Evolutionary conservation across 2,888 invertebrate species (phyloP).

Genomic region (Adelognathus sp.): DNA sequence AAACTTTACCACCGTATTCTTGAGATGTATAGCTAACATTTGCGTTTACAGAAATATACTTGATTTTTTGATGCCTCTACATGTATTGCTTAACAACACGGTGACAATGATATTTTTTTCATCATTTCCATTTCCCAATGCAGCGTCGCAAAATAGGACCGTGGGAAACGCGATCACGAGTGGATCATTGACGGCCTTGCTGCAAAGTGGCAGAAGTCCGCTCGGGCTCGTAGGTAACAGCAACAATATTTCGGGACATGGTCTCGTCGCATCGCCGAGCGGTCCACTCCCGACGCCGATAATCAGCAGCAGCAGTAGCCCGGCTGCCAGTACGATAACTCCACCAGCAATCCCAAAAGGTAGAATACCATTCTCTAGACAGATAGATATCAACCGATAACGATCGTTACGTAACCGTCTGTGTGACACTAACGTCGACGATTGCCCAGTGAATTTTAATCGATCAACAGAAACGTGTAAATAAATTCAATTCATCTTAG

Average conservation of each 20-base stretch:
- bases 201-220: slow-evolving; percentile 71
- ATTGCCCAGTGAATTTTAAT: not conserved
- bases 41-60: too few relatives aligned
- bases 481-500: slow-evolving; percentile 53
- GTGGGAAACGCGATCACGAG: slow-evolving; percentile 52
- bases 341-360: slow-evolving; percentile 72
- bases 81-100: too few relatives aligned
- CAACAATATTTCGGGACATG: slow-evolving; percentile 62
- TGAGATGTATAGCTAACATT: too few relatives aligned
- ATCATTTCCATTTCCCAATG: too few relatives aligned
- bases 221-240: slow-evolving; percentile 61
- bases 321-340: slow-evolving; percentile 61
- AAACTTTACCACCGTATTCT: too few relatives aligned
- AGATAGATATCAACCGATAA: slow-evolving; percentile 38
- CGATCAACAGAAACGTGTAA: slow-evolving; percentile 55
- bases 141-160: slow-evolving; percentile 60
- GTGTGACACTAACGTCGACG: not conserved
- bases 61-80: too few relatives aligned
- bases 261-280: slow-evolving; percentile 61
- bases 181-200: slow-evolving; percentile 66
- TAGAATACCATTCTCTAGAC: slow-evolving; percentile 72
- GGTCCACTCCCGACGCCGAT: slow-evolving; percentile 72
- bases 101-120: too few relatives aligned
- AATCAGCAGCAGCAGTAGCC: slow-evolving; percentile 55
- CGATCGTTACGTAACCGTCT: not conserved